Percentiles rank a stretch among this genome's conserved stretches.
phyloP scores from a whole-genome alignment of 1,140 invertebrate species.

The Brachionus rubens region DNA sequence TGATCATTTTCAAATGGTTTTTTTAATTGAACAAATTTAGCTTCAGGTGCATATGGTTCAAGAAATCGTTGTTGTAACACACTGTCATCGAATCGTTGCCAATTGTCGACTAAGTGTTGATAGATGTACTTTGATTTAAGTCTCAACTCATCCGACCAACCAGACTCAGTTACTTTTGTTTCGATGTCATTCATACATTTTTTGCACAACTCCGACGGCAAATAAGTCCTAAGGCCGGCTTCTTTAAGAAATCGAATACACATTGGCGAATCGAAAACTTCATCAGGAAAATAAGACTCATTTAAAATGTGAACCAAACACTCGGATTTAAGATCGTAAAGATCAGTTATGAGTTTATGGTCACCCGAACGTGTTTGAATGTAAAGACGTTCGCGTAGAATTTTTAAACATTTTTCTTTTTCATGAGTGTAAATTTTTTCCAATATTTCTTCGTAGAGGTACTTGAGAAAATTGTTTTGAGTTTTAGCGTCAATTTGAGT shows the following conservation, averaged over 20 bases:
- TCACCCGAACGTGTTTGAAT: not conserved
- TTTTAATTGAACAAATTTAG: not conserved
- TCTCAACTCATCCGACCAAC: constrained; percentile 2
- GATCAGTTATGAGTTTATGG: constrained; percentile 17
- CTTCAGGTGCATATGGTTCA: not conserved
- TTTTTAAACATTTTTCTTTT: constrained; percentile 45
- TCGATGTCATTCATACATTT: constrained; percentile 31
- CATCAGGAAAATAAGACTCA: constrained; percentile 29
- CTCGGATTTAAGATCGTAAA: constrained; percentile 23
- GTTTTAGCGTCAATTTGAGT: constrained; percentile 16
- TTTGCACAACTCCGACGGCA: constrained; percentile 40
- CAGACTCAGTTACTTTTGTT: not conserved
- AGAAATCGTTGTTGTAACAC: constrained; percentile 27
- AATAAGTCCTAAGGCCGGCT: constrained; percentile 12
- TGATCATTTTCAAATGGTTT: constrained; percentile 11
- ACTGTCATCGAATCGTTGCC: constrained; percentile 25
- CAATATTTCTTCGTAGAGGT: constrained; percentile 26
- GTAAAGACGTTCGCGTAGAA: not conserved
- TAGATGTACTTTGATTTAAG: constrained; percentile 30
- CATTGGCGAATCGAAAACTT: constrained; percentile 21
- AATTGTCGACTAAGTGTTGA: constrained; percentile 33
- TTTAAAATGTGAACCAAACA: not conserved
- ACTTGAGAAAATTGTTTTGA: constrained; percentile 42
- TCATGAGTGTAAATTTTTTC: constrained; percentile 42
- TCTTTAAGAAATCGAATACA: constrained; percentile 36